Evolutionary conservation across 1,140 invertebrate genomes (phyloP), one percentile per base, ranked within the genome.

Genomic region (Saccostrea echinata): DNA sequence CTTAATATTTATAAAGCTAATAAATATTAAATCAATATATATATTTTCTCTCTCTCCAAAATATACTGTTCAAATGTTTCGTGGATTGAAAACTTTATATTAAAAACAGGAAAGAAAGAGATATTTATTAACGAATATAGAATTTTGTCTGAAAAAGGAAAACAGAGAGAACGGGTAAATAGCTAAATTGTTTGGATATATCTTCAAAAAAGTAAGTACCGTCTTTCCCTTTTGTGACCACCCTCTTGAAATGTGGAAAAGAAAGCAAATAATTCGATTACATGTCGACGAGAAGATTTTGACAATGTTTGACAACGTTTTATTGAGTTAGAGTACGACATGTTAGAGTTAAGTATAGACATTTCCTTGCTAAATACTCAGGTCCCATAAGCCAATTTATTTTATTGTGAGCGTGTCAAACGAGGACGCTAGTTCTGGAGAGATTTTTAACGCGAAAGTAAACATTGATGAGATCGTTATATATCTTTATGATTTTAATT

Each of bases 261-360:
- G 43, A 61, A 21, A 18, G 18, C n/a, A 61, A 61, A 61, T 61
- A n/a, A 61, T 61, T n/a, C 18, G 18, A 61, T 61, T 61, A 21
- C 1, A 61, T 18, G 55, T 21, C 55, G 3, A 6, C 4, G 55
- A 61, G 43, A 43, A 43, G 43, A 6, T 43, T 43, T 64, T 64
- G 57, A 64, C 57, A 64, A 64, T 76, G 16, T 13, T 76, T 76
- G 68, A 76, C 68, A 76, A 76, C 13, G 12, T 24, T 76, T 76
- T 33, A 76, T 33, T 30, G 30, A 33, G 13, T 30, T 13, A 11
- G 68, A 16, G 27, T 3, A 33, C 24, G 11, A 27, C 27, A 30
- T 1, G 68, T 76, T 4, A 33, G 27, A 33, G 68, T 8, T 27
- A 24, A 76, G 43, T 43, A 3, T 16, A 61, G 55, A n/a, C 55